phyloP scores from a whole-genome alignment of 2,888 invertebrate species.

The Cabera pusaria region DNA sequence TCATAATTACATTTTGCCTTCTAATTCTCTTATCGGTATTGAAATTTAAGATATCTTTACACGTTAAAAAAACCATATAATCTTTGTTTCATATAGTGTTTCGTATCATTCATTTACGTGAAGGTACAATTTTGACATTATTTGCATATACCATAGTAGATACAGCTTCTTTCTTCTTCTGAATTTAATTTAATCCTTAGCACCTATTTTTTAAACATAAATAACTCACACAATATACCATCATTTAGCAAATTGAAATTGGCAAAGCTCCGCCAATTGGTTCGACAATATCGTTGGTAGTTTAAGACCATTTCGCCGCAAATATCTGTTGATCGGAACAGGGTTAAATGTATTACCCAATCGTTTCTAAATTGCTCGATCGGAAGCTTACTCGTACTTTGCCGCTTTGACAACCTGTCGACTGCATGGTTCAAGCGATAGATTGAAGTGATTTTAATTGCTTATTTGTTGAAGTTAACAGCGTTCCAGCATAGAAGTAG shows the following conservation, averaged over 20 bases:
- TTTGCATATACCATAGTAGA: too few species aligned
- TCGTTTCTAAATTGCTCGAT: constrained; percentile 32
- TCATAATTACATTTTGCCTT: too few species aligned
- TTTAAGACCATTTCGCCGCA: constrained; percentile 32
- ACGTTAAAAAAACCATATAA: too few species aligned
- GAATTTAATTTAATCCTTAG: too few species aligned
- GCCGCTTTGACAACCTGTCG: constrained; percentile 38
- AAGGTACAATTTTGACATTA: too few species aligned
- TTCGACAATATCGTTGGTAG: constrained; percentile 26
- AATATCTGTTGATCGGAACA: constrained; percentile 35
- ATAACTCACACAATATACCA: constrained; percentile 24
- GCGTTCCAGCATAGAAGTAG: constrained; percentile 5
- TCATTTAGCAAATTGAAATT: constrained; percentile 30
- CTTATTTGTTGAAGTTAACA: constrained; percentile 22
- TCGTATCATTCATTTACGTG: too few species aligned
- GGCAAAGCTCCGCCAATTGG: constrained; percentile 29
- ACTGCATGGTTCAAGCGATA: constrained; percentile 27
- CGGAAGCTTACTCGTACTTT: constrained; percentile 28
- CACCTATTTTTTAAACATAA: constrained; percentile 26
- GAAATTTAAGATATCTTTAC: too few species aligned
- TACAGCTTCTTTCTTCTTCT: too few species aligned
- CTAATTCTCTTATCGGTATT: too few species aligned
- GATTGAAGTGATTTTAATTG: constrained; percentile 30
- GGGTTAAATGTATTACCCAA: constrained; percentile 33
- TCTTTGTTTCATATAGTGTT: too few species aligned